Evolutionary conservation across 2,888 invertebrate genomes (phyloP), one percentile per base, ranked within the genome.

Genomic region (Amphipyra tragopoginis): DNA sequence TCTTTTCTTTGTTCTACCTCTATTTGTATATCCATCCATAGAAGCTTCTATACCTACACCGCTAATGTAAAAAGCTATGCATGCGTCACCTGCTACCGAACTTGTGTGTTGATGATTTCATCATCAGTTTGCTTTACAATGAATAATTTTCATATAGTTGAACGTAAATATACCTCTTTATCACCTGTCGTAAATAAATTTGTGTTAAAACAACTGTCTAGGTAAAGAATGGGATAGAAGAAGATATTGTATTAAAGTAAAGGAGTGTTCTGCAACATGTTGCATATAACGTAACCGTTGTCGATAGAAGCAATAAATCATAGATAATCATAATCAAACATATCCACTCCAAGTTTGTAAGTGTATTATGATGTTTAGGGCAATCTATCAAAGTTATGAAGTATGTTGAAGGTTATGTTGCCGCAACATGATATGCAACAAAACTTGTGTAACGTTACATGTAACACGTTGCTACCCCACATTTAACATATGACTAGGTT

Each of bases 111-210:
- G 52, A 66, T 64, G 61, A 67, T 43, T 61, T 65, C 57, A 66
- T 43, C 59, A 64, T 65, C 62, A 66, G 58, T 45, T 47, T 26
- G n/a, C 50, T 44, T 59, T 42, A 50, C 55, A 77, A 75, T 68
- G 65, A 43, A 26, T 44, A 60, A 64, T 72, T 53, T 65, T 44
- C 54, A 36, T 26, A 42, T 14, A 42, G 48, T 50, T 38, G 48
- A 63, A 54, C 48, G 47, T 72, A 72, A 74, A 74, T 61, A 45
- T 53, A 65, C 60, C 59, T 72, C 64, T 67, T 62, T 61, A 61
- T 56, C 43, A 59, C 54, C 26, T 47, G 58, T 57, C 44, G 40
- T 59, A 39, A 57, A 64, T 50, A 50, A 60, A 52, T 61, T 7
- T 48, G 47, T 48, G 42, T 36, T 53, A 29, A 50, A 50, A 54